Base-by-base conservation (phyloP, 2,113 vertebrate genomes). In the Calypte anna region DNA sequence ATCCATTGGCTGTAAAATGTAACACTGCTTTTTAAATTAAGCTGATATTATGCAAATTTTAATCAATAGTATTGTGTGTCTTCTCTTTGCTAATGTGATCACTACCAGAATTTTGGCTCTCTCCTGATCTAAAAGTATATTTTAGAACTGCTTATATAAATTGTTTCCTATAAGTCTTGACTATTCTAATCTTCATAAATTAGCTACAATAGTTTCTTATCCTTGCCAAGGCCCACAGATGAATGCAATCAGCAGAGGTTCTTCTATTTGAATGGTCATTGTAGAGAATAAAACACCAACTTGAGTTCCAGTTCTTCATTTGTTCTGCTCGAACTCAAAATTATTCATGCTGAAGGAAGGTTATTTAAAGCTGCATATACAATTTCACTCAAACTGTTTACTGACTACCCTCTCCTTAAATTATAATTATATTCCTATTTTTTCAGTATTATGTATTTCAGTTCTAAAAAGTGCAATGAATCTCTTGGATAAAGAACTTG, bases 81-180 rank as follows among this genome's bases (percentile, higher is more conserved):
- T 90, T 83, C 82, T 93, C 87, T 95, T 92, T 31, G 4, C 67
- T 94, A 89, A 76, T 84, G 76, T 1, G 4, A 12, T 13, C 54
- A 33, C 82, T 94, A 59, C 82, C 85, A 93, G 67, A 90, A 89
- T 97, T 96, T 89, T 90, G 95, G 67, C 69, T 92, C 61, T 76
- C 92, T 95, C 70, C 58, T 96, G 81, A 95, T 96, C 90, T 92
- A 95, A 96, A 97, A 95, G 87, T 95, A 43, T 91, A 85, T 91
- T 96, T 88, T 94, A 88, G 90, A 95, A 90, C 53, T 83, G 63
- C 70, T 87, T 77, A 54, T 87, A 97, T 91, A 97, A 97, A 96
- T 86, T 69, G 33, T 97, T 97, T 98, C 91, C 94, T 90, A 83
- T 97, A 97, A 97, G 70, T 91, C 94, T 88, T 67, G 86, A 92